Conservation (phyloP, 2,888 invertebrate genomes). For the Nomada flava region DNA sequence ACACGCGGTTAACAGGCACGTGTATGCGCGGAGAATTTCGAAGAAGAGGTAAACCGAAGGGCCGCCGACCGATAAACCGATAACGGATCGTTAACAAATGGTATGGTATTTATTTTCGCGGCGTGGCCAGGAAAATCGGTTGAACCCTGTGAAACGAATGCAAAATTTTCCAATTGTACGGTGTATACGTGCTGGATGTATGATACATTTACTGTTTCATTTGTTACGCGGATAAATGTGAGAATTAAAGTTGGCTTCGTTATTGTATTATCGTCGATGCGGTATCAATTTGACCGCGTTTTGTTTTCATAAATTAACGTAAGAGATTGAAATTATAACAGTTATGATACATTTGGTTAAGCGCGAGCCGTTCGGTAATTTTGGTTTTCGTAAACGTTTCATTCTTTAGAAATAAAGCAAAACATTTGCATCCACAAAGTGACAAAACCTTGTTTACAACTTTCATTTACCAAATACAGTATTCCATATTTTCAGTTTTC, state of each 20-base stretch:
- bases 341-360: too few species aligned
- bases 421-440: too few species aligned
- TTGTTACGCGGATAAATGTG: neutral
- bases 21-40: conserved; percentile 18
- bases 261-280: neutral
- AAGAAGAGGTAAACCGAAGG: conserved; percentile 11
- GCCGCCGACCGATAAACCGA: conserved; percentile 53
- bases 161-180: conserved; percentile 20
- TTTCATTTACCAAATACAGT: too few species aligned
- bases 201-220: neutral
- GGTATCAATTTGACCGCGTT: neutral
- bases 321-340: too few species aligned
- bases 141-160: conserved; percentile 10
- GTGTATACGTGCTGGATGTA: too few species aligned
- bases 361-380: too few species aligned
- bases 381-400: too few species aligned
- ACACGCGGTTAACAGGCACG: neutral
- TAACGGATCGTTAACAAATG: conserved; percentile 60
- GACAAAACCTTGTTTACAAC: too few species aligned
- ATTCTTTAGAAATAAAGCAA: too few species aligned
- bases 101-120: conserved; percentile 7
- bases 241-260: neutral
- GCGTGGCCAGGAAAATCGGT: conserved; percentile 36
- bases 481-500: too few species aligned
- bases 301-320: neutral